Percentiles rank a stretch among this genome's conserved stretches.
These are phyloP conservation scores for Acrocephalus arundinaceus DNA, from an alignment of 2,113 vertebrate genomes.

Conservation along the genomic window DNA sequence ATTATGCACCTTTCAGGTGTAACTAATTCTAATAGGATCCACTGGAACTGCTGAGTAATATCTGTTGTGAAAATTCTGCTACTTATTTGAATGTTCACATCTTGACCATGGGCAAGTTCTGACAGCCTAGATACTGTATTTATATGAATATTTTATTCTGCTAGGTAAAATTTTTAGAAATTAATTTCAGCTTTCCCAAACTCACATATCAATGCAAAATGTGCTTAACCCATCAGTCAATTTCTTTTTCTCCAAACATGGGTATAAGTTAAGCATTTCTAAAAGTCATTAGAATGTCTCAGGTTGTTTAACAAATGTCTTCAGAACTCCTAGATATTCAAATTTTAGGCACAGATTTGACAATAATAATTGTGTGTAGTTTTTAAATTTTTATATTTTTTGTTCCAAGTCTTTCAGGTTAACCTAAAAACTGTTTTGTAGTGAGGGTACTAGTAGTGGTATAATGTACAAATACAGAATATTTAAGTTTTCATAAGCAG, in stretches of 20 bases:
- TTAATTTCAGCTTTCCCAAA: background rate
- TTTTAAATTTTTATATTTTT: background rate
- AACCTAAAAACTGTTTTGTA: slow-evolving; percentile 5
- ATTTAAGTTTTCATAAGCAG: slow-evolving; percentile 31
- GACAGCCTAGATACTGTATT: background rate
- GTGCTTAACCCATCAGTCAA: background rate
- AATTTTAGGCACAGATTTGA: background rate
- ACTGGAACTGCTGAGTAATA: background rate
- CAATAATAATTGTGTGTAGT: background rate
- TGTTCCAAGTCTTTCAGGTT: background rate
- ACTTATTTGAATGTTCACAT: background rate
- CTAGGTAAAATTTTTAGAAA: background rate
- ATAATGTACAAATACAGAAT: background rate
- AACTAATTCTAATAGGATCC: background rate
- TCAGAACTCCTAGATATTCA: background rate
- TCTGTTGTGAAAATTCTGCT: background rate
- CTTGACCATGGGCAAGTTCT: background rate
- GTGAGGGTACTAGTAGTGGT: background rate
- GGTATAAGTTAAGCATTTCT: background rate
- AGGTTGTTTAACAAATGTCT: background rate
- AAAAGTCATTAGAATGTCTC: background rate
- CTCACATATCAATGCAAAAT: background rate
- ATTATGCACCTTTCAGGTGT: background rate
- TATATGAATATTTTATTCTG: background rate
- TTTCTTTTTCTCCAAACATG: background rate